Conservation (phyloP, 2,888 invertebrate genomes). For the Colletes collaris region DNA sequence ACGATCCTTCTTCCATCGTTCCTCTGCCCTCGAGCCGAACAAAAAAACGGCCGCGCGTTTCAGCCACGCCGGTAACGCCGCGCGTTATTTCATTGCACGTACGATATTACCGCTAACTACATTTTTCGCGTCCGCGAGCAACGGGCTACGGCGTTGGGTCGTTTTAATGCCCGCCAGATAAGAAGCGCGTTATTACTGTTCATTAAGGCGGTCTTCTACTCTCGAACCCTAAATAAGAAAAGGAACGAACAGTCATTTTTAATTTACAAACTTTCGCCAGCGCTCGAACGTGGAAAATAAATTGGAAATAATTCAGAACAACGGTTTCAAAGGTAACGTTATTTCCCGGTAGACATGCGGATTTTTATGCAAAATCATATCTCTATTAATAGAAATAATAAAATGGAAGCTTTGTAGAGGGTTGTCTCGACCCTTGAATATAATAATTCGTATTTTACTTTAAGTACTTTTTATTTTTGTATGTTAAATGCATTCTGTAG, state of each 20-base stretch:
- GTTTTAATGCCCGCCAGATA: conserved; percentile 27
- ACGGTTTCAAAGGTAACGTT: no score
- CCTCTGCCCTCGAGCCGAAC: conserved; percentile 41
- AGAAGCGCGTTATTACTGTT: conserved; percentile 35
- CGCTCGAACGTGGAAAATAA: no score
- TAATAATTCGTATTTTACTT: no score
- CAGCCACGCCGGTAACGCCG: conserved; percentile 27
- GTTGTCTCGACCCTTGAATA: no score
- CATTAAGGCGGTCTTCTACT: conserved; percentile 10
- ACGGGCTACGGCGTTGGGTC: not conserved
- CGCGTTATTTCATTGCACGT: conserved; percentile 55
- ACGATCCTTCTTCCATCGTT: conserved; percentile 28
- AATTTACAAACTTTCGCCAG: no score
- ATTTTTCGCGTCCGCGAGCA: conserved; percentile 4
- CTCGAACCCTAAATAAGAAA: not conserved
- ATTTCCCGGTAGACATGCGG: no score
- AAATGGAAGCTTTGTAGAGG: no score
- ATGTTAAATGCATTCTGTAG: no score
- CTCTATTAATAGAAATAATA: no score
- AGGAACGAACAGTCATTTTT: not conserved
- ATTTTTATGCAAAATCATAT: no score
- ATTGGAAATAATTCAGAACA: no score
- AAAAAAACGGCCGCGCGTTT: conserved; percentile 49
- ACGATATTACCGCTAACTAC: conserved; percentile 17
- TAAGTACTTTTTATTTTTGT: no score